Evolutionary conservation across 2,888 invertebrate genomes (phyloP), one percentile per base, ranked within the genome.

Genomic region (Odontomyia ornata): DNA sequence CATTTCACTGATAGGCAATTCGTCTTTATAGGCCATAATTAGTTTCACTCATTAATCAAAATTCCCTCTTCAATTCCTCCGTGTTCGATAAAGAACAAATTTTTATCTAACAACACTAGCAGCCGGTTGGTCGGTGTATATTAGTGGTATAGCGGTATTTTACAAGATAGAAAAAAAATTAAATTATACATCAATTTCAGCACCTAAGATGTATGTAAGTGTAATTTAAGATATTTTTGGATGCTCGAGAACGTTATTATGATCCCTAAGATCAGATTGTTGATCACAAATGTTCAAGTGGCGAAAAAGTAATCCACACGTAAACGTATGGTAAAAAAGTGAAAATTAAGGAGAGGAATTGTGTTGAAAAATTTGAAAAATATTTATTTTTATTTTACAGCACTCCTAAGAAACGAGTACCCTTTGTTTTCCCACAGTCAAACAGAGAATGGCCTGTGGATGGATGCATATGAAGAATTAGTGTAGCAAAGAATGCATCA

Each of bases 1-100:
- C 23, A 43, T 67, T 67, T 67, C 67, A 67, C 67, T 67, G 67
- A 67, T 67, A 67, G 67, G 67, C 67, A 67, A 67, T 67, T 67
- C 67, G 21, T 67, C 67, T 67, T 67, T 67, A 67, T 67, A 67
- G 67, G 23, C 46, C 67, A 67, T 36, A 67, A 67, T 67, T 67
- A 67, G 67, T 67, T 67, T 46, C 67, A 67, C 67, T 46, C 67
- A 67, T 67, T 67, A 67, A 67, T 67, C 67, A 67, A 67, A 25
- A 60, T 60, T 18, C 25, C 60, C 60, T 18, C 60, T 60, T 23
- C 60, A 60, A 52, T 60, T 60, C 56, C 9, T 11, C 23, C 4
- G 7, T 25, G 9, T 36, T 36, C 36, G 3, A 36, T n/a, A 36
- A 36, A 5, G 21, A 23, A 25, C 18, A 60, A 21, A 15, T 25